phyloP scores from a whole-genome alignment of 2,797 vertebrate genomes.

The Crenichthys baileyi region DNA sequence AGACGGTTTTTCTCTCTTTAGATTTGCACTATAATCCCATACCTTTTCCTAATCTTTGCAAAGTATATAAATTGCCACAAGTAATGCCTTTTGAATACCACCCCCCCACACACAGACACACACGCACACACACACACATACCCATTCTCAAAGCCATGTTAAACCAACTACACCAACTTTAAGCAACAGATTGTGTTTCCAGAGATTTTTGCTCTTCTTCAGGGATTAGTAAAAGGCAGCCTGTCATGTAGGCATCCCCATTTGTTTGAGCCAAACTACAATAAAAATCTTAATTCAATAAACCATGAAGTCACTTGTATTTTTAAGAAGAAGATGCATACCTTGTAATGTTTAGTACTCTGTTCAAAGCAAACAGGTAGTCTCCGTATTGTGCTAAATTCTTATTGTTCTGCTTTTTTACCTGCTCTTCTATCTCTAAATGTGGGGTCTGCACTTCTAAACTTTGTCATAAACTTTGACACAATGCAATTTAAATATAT shows the following conservation, averaged over 20 bases:
- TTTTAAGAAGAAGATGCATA: neutral
- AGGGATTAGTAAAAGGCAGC: slow-evolving; percentile 28
- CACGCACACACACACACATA: no score
- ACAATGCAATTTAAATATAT: neutral
- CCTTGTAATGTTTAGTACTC: neutral
- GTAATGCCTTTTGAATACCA: neutral
- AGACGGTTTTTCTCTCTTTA: no score
- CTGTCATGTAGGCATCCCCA: slow-evolving; percentile 53
- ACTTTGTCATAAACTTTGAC: neutral
- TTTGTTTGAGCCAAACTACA: slow-evolving; percentile 48
- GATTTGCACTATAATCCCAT: neutral
- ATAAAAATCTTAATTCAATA: slow-evolving; percentile 15
- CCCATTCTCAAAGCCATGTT: neutral
- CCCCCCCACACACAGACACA: no score
- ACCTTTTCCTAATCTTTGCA: neutral
- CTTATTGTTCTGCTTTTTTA: neutral
- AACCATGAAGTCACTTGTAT: neutral
- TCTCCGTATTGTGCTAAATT: neutral
- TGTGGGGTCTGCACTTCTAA: neutral
- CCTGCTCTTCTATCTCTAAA: neutral
- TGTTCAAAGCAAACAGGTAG: neutral
- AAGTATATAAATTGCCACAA: neutral
- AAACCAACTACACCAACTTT: neutral
- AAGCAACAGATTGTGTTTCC: slow-evolving; percentile 9
- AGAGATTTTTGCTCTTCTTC: slow-evolving; percentile 23